Conservation (phyloP, 2,888 invertebrate genomes). For the Calliopum simillimum region DNA sequence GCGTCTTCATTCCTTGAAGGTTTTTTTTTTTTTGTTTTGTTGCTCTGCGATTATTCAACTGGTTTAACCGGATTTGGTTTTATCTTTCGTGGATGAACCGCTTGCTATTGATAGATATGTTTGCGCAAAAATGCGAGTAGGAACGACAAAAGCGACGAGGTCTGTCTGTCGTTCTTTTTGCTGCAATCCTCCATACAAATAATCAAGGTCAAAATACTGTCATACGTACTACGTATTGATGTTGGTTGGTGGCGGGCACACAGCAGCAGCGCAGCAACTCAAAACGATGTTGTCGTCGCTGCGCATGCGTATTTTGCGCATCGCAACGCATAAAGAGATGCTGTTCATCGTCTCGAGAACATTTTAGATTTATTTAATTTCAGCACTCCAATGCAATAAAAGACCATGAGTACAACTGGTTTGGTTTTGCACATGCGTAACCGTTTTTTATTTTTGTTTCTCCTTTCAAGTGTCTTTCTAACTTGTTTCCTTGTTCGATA, state of each 20-base stretch:
- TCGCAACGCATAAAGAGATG: too few species aligned
- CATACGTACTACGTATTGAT: too few species aligned
- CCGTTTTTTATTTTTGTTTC: constrained; percentile 5
- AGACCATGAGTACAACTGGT: neutral
- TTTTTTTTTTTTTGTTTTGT: neutral
- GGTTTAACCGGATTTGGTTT: constrained; percentile 15
- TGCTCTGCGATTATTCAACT: constrained; percentile 7
- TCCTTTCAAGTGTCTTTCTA: neutral
- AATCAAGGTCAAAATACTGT: constrained; percentile 32
- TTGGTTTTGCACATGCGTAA: constrained; percentile 4
- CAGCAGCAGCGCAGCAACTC: too few species aligned
- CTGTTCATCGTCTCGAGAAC: too few species aligned
- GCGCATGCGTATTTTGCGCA: too few species aligned
- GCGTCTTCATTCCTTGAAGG: neutral
- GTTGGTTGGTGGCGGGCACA: too few species aligned
- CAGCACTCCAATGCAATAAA: too few species aligned
- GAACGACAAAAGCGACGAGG: neutral
- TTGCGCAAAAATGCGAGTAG: neutral
- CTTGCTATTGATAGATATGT: neutral
- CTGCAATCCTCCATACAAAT: constrained; percentile 6
- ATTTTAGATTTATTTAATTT: too few species aligned
- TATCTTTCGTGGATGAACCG: neutral
- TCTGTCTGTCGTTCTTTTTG: constrained; percentile 8
- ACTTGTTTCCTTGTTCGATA: neutral
- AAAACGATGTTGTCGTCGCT: too few species aligned